Evolutionary conservation across 1,140 invertebrate species (phyloP).

Genomic region (Archegozetes longisetosus): DNA sequence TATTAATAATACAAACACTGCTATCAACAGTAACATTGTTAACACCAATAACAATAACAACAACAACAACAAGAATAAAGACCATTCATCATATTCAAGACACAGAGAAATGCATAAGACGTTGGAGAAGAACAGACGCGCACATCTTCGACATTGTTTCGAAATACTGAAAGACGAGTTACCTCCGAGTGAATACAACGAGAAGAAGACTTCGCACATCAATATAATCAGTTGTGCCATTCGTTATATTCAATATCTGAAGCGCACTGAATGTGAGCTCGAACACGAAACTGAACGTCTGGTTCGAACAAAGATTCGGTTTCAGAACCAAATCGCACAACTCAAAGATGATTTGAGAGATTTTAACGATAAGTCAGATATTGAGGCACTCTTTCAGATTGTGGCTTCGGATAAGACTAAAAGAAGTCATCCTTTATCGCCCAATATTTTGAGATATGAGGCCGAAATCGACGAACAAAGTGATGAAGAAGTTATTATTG

Average conservation of each 20-base stretch:
- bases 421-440: not conserved
- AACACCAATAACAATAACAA: not conserved
- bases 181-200: constrained; percentile 7
- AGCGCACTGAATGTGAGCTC: constrained; percentile 3
- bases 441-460: not conserved
- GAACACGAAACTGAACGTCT: constrained; percentile 3
- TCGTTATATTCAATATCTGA: constrained; percentile 11
- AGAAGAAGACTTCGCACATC: constrained; percentile 14
- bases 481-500: constrained; percentile 6
- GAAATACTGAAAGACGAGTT: constrained; percentile 11
- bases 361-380: too few relatives aligned
- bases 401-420: not conserved
- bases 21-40: too few relatives aligned
- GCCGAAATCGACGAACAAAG: not conserved
- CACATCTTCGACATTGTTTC: constrained; percentile 14
- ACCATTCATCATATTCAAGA: not conserved
- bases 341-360: constrained; percentile 3
- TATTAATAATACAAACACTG: constrained; percentile 1
- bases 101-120: constrained; percentile 15
- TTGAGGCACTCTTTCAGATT: too few relatives aligned
- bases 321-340: constrained; percentile 5
- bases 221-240: constrained; percentile 16
- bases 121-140: constrained; percentile 14
- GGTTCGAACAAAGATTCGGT: not conserved
- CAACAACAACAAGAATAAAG: not conserved